Evolutionary conservation across 2,888 invertebrate genomes (phyloP).

Genomic region (Hydropsyche betteni): DNA sequence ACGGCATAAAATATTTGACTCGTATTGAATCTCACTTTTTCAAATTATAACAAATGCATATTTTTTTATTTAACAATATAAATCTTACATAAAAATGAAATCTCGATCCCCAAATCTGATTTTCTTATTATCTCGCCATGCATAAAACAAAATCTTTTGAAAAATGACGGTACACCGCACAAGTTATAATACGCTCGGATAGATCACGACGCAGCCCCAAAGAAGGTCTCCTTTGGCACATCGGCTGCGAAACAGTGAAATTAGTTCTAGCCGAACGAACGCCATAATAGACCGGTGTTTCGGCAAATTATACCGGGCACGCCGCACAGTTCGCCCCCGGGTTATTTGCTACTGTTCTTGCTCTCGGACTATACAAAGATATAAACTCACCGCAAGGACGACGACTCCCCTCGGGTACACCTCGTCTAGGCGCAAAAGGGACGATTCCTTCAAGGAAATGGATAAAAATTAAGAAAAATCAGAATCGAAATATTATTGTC

Average conservation of each 20-base stretch:
- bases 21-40: too few relatives aligned
- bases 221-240: constrained; percentile 38
- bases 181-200: background rate
- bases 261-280: constrained; percentile 52
- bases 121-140: too few relatives aligned
- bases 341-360: constrained; percentile 43
- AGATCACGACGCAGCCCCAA: constrained; percentile 36
- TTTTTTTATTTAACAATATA: too few relatives aligned
- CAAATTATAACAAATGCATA: too few relatives aligned
- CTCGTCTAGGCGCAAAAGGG: too few relatives aligned
- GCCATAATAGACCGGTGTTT: constrained; percentile 52
- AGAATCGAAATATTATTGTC: too few relatives aligned
- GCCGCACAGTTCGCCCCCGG: constrained; percentile 45
- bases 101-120: too few relatives aligned
- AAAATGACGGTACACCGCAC: background rate
- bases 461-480: too few relatives aligned
- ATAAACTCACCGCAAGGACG: constrained; percentile 4
- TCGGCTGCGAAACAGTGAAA: constrained; percentile 47
- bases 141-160: too few relatives aligned
- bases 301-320: constrained; percentile 51
- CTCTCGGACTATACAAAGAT: constrained; percentile 12
- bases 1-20: too few relatives aligned
- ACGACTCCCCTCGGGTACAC: background rate
- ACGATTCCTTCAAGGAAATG: too few relatives aligned
- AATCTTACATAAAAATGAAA: too few relatives aligned